Evolutionary conservation across 2,113 vertebrate genomes (phyloP), one percentile per base, ranked within the genome.

Genomic region (Catharus minimus): DNA sequence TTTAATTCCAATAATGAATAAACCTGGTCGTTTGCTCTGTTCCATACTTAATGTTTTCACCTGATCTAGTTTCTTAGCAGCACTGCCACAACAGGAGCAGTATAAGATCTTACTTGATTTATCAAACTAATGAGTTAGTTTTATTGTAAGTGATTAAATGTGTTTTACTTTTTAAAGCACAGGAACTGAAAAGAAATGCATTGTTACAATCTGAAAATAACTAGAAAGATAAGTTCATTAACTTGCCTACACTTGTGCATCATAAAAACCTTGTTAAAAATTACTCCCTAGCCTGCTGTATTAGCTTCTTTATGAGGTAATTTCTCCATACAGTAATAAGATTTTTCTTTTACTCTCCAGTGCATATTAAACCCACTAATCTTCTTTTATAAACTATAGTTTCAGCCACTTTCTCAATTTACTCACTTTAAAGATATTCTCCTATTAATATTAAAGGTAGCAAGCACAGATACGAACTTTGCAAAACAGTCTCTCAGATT

Each of bases 321-420:
- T 99, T 99, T 98, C 98, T 98, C 98, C 98, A 98, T 97, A 98
- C 98, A 97, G 98, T 99, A 99, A 99, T 99, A 99, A 98, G 98
- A 99, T 99, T 98, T 98, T 98, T 98, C 98, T 98, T 99, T 98
- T 99, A 99, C 98, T 99, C 99, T 99, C 99, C 98, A 99, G 98
- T 99, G 98, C 98, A 99, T 99, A 99, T 99, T 99, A 99, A 99
- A 99, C 98, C 98, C 99, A 99, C 98, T 99, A 98, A 99, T 99
- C 99, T 99, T 99, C 98, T 98, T 98, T 98, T 99, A 98, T 98
- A 98, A 99, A 99, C 98, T 98, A 98, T 96, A 97, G 97, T 98
- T 98, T 97, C 97, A 98, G 95, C 96, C 97, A 97, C 96, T 98
- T 97, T 97, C 97, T 98, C 97, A 95, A 98, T 98, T 98, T 98